phyloP scores from a whole-genome alignment of 2,888 invertebrate genomes.

The Ichneumon xanthorius region DNA sequence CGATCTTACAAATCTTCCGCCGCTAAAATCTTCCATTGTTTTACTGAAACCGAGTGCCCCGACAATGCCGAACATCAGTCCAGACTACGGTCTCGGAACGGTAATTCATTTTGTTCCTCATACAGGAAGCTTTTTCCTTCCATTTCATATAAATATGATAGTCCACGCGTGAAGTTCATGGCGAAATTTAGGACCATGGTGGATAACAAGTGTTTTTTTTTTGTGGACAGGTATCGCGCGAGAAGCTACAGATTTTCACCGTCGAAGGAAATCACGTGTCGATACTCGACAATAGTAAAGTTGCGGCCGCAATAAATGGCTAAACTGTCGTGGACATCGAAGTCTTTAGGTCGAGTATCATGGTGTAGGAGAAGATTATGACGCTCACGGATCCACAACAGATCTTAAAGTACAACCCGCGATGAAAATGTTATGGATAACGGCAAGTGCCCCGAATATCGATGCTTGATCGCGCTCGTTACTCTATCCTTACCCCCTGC shows the following conservation, averaged over 20 bases:
- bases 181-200: background rate
- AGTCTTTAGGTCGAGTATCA: conserved; percentile 74
- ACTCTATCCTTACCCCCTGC: too few species aligned
- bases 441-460: too few species aligned
- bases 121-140: background rate
- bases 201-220: background rate
- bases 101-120: conserved; percentile 70
- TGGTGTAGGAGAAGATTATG: conserved; percentile 80
- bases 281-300: conserved; percentile 88
- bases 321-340: conserved; percentile 77
- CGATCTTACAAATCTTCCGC: conserved; percentile 84
- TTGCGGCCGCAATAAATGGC: conserved; percentile 84
- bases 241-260: conserved; percentile 87
- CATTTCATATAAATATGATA: conserved; percentile 21
- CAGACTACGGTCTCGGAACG: conserved; percentile 88
- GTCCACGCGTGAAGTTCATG: too few species aligned
- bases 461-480: too few species aligned
- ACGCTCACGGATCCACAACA: conserved; percentile 59
- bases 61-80: conserved; percentile 86
- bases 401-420: conserved; percentile 57
- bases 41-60: conserved; percentile 88
- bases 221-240: conserved; percentile 85
- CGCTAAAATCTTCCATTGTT: conserved; percentile 87
- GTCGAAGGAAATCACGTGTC: conserved; percentile 91
- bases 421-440: background rate